Evolutionary conservation across 2,888 invertebrate species (phyloP).

Genomic region (Latheticus oryzae): DNA sequence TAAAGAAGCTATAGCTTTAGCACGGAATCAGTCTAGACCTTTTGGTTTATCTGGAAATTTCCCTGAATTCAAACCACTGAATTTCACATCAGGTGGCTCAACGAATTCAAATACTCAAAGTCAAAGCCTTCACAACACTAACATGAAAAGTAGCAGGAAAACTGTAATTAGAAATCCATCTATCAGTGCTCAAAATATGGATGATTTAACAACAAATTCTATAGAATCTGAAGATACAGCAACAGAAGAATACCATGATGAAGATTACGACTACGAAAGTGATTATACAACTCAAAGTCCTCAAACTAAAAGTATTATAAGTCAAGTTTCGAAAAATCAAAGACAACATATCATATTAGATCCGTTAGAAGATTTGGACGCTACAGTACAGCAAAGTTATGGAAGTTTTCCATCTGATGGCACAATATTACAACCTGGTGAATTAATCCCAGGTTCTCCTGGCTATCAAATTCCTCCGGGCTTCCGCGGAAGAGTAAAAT

Average conservation of each 20-base stretch:
- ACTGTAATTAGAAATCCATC: constrained; percentile 4
- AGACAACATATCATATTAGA: constrained; percentile 75
- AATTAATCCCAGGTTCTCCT: constrained; percentile 75
- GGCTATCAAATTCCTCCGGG: constrained; percentile 74
- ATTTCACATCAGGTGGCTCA: constrained; percentile 23
- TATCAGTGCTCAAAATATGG: not conserved
- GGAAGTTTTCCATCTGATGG: constrained; percentile 67
- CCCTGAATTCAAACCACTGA: constrained; percentile 34
- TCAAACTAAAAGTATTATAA: constrained; percentile 59
- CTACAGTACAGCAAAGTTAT: constrained; percentile 71
- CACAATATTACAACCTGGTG: constrained; percentile 74
- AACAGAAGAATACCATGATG: constrained; percentile 61
- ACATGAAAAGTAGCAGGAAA: constrained; percentile 9
- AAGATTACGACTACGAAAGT: constrained; percentile 63
- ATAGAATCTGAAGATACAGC: constrained; percentile 61
- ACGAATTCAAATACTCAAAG: constrained; percentile 5
- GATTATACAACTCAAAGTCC: constrained; percentile 68
- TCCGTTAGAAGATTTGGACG: constrained; percentile 70
- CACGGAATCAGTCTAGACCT: constrained; percentile 54
- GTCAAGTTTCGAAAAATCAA: constrained; percentile 62
- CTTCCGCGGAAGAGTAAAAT: constrained; percentile 74
- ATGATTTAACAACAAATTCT: not conserved
- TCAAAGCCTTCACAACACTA: too few relatives aligned
- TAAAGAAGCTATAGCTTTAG: constrained; percentile 67
- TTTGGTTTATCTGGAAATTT: constrained; percentile 40